Evolutionary conservation across 2,888 invertebrate genomes (phyloP).

Genomic region (Celastrina argiolus): DNA sequence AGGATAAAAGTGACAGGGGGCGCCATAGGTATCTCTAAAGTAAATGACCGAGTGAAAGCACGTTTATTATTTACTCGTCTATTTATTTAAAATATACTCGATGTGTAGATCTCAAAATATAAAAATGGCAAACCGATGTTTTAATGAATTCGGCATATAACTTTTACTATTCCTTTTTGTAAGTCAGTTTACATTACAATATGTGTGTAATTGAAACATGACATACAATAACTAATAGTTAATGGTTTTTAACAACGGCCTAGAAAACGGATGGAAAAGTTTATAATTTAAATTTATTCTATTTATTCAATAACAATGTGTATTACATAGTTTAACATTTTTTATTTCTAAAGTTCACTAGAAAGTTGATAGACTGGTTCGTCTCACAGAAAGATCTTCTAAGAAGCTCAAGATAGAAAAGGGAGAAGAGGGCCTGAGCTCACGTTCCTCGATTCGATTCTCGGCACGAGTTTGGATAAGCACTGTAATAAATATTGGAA

Average conservation of each 20-base stretch:
- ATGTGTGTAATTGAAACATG: not conserved
- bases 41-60: not conserved
- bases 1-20: not conserved
- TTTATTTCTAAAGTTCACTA: not conserved
- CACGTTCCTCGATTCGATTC: too few relatives aligned
- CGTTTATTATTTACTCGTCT: not conserved
- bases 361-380: not conserved
- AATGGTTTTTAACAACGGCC: not conserved
- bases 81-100: not conserved
- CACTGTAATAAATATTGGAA: not conserved
- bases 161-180: not conserved
- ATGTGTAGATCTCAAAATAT: not conserved
- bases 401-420: too few relatives aligned
- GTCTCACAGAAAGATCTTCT: not conserved
- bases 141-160: slow-evolving; percentile 3
- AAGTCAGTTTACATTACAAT: not conserved
- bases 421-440: too few relatives aligned
- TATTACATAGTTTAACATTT: not conserved
- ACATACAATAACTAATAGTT: not conserved
- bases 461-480: too few relatives aligned
- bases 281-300: not conserved
- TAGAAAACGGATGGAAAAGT: not conserved
- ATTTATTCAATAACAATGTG: not conserved
- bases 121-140: not conserved
- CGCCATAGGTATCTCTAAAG: not conserved